phyloP scores from a whole-genome alignment of 1,140 invertebrate species.

The Ganaspis sp. region DNA sequence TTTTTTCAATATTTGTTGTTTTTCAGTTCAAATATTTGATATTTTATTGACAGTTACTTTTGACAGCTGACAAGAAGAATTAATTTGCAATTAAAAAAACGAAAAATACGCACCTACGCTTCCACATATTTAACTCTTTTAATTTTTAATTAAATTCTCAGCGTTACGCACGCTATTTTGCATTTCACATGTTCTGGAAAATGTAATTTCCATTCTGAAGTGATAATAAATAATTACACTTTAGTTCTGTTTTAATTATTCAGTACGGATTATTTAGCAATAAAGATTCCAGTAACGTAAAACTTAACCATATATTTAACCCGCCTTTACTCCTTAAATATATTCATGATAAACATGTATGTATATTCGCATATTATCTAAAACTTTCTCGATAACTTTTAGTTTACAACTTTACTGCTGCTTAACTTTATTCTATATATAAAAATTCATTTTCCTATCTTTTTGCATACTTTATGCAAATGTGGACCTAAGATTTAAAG shows the following conservation, averaged over 20 bases:
- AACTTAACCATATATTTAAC: background rate
- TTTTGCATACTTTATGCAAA: background rate
- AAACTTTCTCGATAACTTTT: slow-evolving; percentile 10
- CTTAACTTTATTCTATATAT: background rate
- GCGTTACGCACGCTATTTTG: background rate
- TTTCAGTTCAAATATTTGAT: too few species aligned
- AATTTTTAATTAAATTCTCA: background rate
- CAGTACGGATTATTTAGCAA: background rate
- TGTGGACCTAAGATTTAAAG: too few species aligned
- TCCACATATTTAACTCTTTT: too few species aligned
- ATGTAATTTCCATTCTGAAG: background rate
- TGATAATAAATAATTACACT: background rate
- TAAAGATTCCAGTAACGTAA: background rate
- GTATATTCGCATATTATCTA: background rate
- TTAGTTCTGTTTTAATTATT: background rate
- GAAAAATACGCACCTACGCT: too few species aligned
- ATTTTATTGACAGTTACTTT: too few species aligned
- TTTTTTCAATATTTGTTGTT: too few species aligned
- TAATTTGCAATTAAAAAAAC: too few species aligned
- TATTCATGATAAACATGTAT: background rate
- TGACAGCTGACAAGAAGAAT: too few species aligned
- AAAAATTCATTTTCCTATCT: background rate
- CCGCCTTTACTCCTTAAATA: background rate
- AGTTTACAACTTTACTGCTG: too few species aligned
- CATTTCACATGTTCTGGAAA: background rate